These are phyloP conservation scores for Nematostella vectensis DNA, from an alignment of 92 coral and sea anemone species.

Conservation along the genomic window DNA sequence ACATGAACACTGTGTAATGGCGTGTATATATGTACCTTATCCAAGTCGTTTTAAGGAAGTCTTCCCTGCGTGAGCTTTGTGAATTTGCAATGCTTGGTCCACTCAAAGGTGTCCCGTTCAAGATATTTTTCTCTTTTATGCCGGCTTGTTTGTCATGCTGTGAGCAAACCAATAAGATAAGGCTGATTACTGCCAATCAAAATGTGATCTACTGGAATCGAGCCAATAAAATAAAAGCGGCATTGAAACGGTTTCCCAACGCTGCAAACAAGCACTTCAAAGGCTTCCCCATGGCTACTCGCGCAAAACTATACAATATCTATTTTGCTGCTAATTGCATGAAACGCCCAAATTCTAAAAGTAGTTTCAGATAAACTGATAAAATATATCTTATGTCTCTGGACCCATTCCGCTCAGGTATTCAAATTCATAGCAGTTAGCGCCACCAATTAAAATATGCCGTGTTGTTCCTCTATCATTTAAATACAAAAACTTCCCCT, in stretches of 20 bases:
- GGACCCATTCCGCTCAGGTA: background rate
- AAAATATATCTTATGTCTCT: background rate
- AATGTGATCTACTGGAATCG: background rate
- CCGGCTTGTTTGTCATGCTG: conserved; percentile 2
- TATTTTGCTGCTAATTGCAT: background rate
- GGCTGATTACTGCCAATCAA: conserved; percentile 4
- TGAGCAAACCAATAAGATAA: conserved; percentile 1
- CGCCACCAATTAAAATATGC: no score
- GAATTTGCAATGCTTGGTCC: background rate
- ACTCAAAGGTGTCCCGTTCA: background rate
- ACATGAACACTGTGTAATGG: background rate
- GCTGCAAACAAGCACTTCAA: background rate
- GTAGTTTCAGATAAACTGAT: background rate
- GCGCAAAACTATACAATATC: no score
- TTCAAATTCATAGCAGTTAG: background rate
- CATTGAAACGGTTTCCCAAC: conserved; percentile 1
- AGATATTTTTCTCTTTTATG: conserved; percentile 3
- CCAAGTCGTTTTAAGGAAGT: no score
- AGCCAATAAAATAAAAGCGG: conserved; percentile 4
- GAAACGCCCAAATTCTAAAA: background rate
- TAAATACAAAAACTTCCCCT: background rate
- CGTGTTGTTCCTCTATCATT: background rate
- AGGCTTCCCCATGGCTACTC: conserved; percentile 1
- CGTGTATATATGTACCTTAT: background rate
- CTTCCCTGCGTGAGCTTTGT: background rate